Conservation (phyloP, 1,140 invertebrate species). For the Diorhabda elongata region DNA sequence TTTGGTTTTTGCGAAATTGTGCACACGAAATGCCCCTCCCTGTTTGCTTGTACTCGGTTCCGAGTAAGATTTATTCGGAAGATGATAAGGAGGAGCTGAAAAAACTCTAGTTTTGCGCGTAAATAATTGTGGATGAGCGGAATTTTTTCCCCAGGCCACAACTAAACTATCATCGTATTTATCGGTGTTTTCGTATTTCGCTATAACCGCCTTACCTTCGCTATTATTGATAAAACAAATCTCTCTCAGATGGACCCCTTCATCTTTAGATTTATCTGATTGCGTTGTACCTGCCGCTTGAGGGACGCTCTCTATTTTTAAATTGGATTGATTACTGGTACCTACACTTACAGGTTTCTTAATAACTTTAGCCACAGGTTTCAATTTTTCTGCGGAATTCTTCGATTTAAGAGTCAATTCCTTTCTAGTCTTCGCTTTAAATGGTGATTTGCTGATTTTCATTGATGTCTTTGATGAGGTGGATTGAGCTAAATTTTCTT, state of each 20-base stretch:
- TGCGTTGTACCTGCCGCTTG: conserved; percentile 4
- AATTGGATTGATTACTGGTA: conserved; percentile 6
- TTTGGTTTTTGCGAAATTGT: conserved; percentile 39
- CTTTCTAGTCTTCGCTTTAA: conserved; percentile 32
- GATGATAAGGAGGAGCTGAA: conserved; percentile 13
- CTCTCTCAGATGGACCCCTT: conserved; percentile 34
- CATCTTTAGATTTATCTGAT: conserved; percentile 13
- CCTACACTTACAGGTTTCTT: conserved; percentile 21
- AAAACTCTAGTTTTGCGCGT: conserved; percentile 30
- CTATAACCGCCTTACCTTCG: conserved; percentile 39
- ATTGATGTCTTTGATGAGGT: conserved; percentile 33
- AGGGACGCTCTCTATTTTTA: conserved; percentile 8
- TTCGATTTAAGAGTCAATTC: conserved; percentile 32
- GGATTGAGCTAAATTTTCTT: conserved; percentile 39
- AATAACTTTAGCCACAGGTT: conserved; percentile 8
- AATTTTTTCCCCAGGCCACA: conserved; percentile 36
- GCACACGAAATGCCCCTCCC: conserved; percentile 30
- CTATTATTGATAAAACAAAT: conserved; percentile 41
- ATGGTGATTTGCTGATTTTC: conserved; percentile 26
- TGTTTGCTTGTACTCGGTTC: conserved; percentile 34
- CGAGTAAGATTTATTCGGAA: conserved; percentile 20
- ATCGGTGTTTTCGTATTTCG: conserved; percentile 38
- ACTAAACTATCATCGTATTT: conserved; percentile 36
- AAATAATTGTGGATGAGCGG: conserved; percentile 35
- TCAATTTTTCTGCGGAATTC: conserved; percentile 29